Conservation (phyloP, 2,797 vertebrate species). For the Alectoris magna region DNA sequence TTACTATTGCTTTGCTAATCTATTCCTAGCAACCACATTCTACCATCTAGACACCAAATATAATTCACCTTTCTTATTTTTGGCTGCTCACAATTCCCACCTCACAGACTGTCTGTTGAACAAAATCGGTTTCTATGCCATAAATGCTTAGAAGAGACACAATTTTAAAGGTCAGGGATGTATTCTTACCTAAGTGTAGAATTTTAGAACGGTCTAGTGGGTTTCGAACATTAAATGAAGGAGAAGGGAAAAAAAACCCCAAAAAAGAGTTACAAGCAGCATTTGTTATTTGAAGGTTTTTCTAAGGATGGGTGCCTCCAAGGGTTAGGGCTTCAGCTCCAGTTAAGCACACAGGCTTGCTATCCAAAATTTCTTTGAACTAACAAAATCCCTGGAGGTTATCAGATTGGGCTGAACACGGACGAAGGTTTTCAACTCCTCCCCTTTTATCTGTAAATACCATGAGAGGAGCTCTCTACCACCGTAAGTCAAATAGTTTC, state of each 20-base stretch:
- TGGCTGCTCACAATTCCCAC: neutral
- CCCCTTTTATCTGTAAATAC: conserved; percentile 71
- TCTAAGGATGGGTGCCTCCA: conserved; percentile 46
- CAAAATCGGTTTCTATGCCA: conserved; percentile 7
- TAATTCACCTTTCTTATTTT: conserved; percentile 19
- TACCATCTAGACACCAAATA: neutral
- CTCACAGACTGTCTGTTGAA: neutral
- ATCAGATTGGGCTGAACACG: conserved; percentile 60
- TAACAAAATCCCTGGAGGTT: conserved; percentile 62
- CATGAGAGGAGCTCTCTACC: conserved; percentile 54
- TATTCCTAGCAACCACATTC: neutral
- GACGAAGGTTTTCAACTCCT: conserved; percentile 60
- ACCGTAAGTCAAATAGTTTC: conserved; percentile 65
- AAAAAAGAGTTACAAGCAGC: neutral
- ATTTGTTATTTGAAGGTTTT: conserved; percentile 58
- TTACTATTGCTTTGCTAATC: neutral
- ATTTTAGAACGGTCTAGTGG: neutral
- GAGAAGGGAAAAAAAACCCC: neutral
- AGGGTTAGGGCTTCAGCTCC: conserved; percentile 42
- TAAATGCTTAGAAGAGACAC: neutral
- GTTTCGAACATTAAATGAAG: neutral
- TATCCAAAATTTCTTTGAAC: conserved; percentile 64
- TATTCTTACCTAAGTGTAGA: neutral
- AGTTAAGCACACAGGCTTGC: conserved; percentile 39
- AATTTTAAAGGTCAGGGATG: conserved; percentile 12